Evolutionary conservation across 1,140 invertebrate species (phyloP), one percentile per base, ranked within the genome.

Genomic region (Tetranychus urticae): DNA sequence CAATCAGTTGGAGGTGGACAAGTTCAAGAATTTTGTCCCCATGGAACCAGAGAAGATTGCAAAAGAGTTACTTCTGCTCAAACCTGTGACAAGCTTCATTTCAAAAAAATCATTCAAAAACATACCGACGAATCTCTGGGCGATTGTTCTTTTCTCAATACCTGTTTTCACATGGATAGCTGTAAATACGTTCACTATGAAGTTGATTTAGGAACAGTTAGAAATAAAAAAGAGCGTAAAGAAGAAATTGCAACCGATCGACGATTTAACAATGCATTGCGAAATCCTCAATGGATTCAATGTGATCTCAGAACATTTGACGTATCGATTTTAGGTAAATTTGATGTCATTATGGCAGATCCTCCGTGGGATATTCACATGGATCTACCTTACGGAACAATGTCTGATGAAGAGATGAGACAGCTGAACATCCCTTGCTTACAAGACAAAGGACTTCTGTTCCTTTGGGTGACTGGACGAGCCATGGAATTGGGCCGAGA

Each of bases 291-390:
- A 72, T 97, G 92, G 91, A 85, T 97, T 59, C 89, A 96, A 69
- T 97, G 92, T 73, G 93, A 97, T 74, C 76, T 97, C 34, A 76
- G 93, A 61, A 90, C 84, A 71, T 79, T 97, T 45, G 91, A 97
- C 69, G 94, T 97, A 88, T 86, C 85, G 1, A 86, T 92, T 34
- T 75, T 97, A 67, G 91, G 83, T 52, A 90, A 90, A 74, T 91
- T 89, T 75, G 84, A 86, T 7, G 86, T 91, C 1, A 86, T 91
- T 62, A 91, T 91, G 87, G 87, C 86, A 39, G 91, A 96, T 76
- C 92, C 91, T 3, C 91, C 91, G 0, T 96, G 90, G 91, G 90
- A 94, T 71, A 97, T 97, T 65, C 92, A 97, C 70, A 93, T 93
- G 88, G 91, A 97, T 74, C 75, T 97, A 47, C 92, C 92, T 0